phyloP scores from a whole-genome alignment of 2,113 vertebrate genomes.

The Rhegmatorhina hoffmannsi region DNA sequence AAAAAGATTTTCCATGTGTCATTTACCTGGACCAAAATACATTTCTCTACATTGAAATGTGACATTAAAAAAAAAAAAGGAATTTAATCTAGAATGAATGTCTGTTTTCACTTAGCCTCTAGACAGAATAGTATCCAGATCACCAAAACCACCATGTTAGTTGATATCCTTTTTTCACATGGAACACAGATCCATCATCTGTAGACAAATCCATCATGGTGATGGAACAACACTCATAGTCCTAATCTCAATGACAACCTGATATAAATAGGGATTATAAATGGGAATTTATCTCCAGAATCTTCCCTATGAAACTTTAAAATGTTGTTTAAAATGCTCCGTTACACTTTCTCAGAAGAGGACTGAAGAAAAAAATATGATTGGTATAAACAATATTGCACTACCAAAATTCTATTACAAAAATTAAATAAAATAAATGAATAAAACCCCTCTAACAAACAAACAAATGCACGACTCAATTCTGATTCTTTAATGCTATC shows the following conservation, averaged over 20 bases:
- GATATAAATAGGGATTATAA: background rate
- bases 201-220: background rate
- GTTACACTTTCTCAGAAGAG: background rate
- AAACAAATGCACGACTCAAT: background rate
- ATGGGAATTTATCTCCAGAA: background rate
- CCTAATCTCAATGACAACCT: background rate
- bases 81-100: background rate
- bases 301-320: background rate
- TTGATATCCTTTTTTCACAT: background rate
- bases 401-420: background rate
- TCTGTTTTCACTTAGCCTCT: background rate
- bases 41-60: rapidly evolving
- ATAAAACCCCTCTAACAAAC: no score
- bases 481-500: background rate
- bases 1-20: background rate
- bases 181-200: background rate
- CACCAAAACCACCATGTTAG: background rate
- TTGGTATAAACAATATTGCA: background rate
- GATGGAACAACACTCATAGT: background rate
- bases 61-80: background rate
- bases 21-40: background rate
- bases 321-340: background rate
- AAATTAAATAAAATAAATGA: background rate
- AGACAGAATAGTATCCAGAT: background rate
- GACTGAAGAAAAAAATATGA: background rate